phyloP scores from a whole-genome alignment of 2,113 vertebrate species.

The Antechinus stuartii region DNA sequence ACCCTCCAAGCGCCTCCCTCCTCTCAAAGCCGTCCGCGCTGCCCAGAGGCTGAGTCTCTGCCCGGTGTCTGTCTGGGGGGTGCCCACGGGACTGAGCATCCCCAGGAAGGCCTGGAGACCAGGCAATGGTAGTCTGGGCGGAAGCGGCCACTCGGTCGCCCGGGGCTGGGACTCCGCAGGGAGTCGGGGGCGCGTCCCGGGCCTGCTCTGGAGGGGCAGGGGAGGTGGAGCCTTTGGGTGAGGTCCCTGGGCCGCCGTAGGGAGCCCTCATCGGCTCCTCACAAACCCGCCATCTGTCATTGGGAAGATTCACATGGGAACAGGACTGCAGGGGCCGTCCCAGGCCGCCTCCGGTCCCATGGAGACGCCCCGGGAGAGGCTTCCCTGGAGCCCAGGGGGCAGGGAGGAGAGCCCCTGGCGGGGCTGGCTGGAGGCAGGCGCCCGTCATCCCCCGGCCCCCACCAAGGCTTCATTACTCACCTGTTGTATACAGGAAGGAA shows the following conservation, averaged over 20 bases:
- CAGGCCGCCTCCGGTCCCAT: too few relatives aligned
- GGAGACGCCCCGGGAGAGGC: too few relatives aligned
- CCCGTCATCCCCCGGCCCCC: too few relatives aligned
- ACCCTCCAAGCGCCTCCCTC: neutral
- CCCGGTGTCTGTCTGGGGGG: neutral
- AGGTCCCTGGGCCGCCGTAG: conserved; percentile 51
- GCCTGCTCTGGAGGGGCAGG: too few relatives aligned
- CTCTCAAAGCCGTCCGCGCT: neutral
- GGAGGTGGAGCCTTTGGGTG: too few relatives aligned
- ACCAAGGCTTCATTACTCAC: neutral
- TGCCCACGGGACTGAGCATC: neutral
- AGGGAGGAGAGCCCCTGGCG: neutral
- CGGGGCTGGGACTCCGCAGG: neutral
- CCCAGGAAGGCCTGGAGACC: neutral
- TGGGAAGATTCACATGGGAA: conserved; percentile 15
- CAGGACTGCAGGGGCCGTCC: conserved; percentile 7
- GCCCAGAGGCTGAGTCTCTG: neutral
- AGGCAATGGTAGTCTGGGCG: conserved; percentile 17
- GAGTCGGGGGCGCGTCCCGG: too few relatives aligned
- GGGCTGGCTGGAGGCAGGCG: neutral
- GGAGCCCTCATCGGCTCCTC: conserved; percentile 39
- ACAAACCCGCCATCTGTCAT: neutral
- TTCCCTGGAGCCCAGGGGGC: too few relatives aligned
- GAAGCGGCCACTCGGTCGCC: neutral
- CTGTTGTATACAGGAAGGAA: neutral